Conservation (phyloP, 2,888 invertebrate species). For the Melanotus villosus region DNA sequence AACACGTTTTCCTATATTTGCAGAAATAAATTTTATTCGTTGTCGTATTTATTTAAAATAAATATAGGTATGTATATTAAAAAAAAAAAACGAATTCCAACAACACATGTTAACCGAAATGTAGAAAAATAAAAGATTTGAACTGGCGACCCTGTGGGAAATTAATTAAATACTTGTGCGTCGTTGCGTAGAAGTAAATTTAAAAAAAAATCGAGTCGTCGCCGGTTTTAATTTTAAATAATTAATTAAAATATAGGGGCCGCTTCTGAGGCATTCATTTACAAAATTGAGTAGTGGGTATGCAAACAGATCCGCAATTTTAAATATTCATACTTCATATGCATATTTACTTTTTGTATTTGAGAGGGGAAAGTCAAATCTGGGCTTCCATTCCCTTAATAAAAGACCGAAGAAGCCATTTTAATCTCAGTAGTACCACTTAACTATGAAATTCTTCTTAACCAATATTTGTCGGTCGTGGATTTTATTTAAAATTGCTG, state of each 20-base stretch:
- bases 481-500: neutral
- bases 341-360: constrained; percentile 47
- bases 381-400: constrained; percentile 43
- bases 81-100: too few species aligned
- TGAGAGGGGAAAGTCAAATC: constrained; percentile 44
- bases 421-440: constrained; percentile 11
- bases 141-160: too few species aligned
- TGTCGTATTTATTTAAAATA: too few species aligned
- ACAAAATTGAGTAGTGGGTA: constrained; percentile 53
- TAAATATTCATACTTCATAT: constrained; percentile 50
- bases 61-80: too few species aligned
- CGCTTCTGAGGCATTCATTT: constrained; percentile 49
- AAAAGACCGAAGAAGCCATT: constrained; percentile 42
- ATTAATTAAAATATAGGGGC: constrained; percentile 47
- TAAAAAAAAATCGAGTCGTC: constrained; percentile 26
- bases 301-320: constrained; percentile 49
- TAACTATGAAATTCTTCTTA: too few species aligned
- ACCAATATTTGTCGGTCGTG: neutral
- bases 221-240: constrained; percentile 42
- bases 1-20: too few species aligned
- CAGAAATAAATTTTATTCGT: too few species aligned
- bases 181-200: constrained; percentile 19
- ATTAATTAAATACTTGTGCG: neutral
- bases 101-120: too few species aligned
- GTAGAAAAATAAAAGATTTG: too few species aligned